phyloP scores from a whole-genome alignment of 2,113 vertebrate species.

The Hippocampus barbouri region DNA sequence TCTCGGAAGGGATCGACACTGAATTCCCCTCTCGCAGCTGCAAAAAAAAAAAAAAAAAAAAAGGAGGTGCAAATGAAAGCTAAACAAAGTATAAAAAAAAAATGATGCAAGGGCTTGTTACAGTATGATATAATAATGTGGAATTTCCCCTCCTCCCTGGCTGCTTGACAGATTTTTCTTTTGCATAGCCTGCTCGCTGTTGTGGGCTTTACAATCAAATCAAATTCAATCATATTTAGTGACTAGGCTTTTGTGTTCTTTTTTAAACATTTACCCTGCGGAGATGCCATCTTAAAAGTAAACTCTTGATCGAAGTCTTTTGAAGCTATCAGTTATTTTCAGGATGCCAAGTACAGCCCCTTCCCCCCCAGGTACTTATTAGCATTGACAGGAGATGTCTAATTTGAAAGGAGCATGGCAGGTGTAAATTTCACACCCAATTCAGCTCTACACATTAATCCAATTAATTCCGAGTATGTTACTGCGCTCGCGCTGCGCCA shows the following conservation, averaged over 20 bases:
- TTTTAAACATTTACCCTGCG: neutral
- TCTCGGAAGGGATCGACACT: constrained; percentile 51
- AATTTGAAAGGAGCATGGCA: constrained; percentile 59
- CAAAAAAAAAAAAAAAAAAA: constrained; percentile 43
- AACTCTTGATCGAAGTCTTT: constrained; percentile 2
- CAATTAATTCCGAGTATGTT: constrained; percentile 66
- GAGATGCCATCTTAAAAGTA: neutral
- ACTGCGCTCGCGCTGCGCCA: neutral
- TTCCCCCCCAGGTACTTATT: constrained; percentile 57
- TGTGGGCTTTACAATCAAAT: neutral
- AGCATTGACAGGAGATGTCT: constrained; percentile 53
- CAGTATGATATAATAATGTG: constrained; percentile 33
- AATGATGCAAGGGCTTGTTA: constrained; percentile 7
- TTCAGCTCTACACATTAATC: constrained; percentile 55
- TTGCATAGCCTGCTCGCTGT: neutral
- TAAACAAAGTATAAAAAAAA: constrained; percentile 39
- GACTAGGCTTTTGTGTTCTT: neutral
- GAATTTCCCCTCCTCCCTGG: constrained; percentile 31
- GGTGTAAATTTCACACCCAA: constrained; percentile 69
- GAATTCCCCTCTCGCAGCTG: constrained; percentile 65
- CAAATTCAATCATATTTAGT: neutral
- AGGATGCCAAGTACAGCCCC: constrained; percentile 20
- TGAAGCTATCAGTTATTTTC: constrained; percentile 35
- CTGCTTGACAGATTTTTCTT: constrained; percentile 2
- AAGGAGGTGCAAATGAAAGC: constrained; percentile 74